Evolutionary conservation across 2,888 invertebrate genomes (phyloP).

Genomic region (Luperina testacea): DNA sequence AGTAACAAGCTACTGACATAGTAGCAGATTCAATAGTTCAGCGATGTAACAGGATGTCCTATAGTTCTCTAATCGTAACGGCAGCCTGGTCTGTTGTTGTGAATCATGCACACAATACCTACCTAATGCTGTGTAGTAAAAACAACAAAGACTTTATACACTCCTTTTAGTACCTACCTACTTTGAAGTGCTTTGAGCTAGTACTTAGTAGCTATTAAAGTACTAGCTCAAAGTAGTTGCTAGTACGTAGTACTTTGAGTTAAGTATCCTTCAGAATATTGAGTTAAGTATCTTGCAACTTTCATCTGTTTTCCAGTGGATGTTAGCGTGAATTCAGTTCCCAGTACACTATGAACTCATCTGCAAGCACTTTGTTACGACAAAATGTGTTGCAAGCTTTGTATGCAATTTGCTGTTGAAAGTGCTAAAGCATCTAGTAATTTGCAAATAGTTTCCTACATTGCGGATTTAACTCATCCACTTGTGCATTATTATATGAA

Average conservation of each 20-base stretch:
- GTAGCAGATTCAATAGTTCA: slow-evolving; percentile 17
- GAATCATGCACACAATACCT: not conserved
- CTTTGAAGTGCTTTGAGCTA: not conserved
- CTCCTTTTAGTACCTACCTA: not conserved
- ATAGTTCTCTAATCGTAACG: slow-evolving; percentile 44
- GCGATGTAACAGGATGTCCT: slow-evolving; percentile 47
- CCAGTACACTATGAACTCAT: not conserved
- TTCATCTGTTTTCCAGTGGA: not conserved
- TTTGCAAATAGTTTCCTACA: not conserved
- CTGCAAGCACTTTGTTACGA: not conserved
- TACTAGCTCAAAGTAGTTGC: too few relatives aligned
- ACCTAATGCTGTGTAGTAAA: slow-evolving; percentile 1
- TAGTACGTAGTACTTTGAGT: not conserved
- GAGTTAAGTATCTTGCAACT: not conserved
- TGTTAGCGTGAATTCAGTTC: not conserved
- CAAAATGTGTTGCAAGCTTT: slow-evolving; percentile 7
- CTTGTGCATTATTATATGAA: not conserved
- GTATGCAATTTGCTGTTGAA: not conserved
- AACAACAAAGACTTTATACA: slow-evolving; percentile 10
- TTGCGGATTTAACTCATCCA: not conserved
- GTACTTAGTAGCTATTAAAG: not conserved
- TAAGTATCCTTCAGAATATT: not conserved
- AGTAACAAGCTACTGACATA: slow-evolving; percentile 1
- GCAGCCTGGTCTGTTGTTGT: slow-evolving; percentile 37
- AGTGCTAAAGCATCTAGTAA: not conserved